These are phyloP conservation scores for Nephrotoma guestfalica DNA, from an alignment of 2,888 invertebrate species.

Conservation along the genomic window DNA sequence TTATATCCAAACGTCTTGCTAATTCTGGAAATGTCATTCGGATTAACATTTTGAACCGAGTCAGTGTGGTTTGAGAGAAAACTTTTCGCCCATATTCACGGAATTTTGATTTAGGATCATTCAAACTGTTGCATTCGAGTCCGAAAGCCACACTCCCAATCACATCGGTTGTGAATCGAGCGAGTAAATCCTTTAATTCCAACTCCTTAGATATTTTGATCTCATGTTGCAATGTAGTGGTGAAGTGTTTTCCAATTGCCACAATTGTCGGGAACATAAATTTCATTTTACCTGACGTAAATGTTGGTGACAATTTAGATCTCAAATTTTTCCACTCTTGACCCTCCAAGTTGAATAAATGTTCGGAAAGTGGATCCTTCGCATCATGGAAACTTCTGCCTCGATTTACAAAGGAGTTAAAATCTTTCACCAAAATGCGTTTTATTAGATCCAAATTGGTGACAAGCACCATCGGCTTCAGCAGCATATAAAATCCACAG, in stretches of 20 bases:
- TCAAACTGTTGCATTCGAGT: constrained; percentile 31
- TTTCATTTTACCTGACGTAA: constrained; percentile 36
- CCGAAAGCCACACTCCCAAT: constrained; percentile 37
- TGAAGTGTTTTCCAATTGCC: constrained; percentile 20
- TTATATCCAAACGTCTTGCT: constrained; percentile 15
- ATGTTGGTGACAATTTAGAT: constrained; percentile 32
- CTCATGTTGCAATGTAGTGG: constrained; percentile 9
- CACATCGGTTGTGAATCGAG: constrained; percentile 35
- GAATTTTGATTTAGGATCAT: constrained; percentile 27
- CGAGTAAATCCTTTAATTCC: constrained; percentile 32
- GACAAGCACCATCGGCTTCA: neutral
- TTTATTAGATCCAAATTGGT: constrained; percentile 20
- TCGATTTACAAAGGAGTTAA: constrained; percentile 26
- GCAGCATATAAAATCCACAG: neutral
- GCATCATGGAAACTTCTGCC: constrained; percentile 21
- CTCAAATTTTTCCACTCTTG: constrained; percentile 33
- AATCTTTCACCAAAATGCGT: constrained; percentile 25
- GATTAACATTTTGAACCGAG: constrained; percentile 12
- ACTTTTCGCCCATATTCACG: constrained; percentile 17
- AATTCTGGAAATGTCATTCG: constrained; percentile 14
- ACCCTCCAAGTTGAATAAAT: constrained; percentile 26
- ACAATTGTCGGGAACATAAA: constrained; percentile 30
- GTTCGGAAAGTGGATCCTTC: constrained; percentile 21
- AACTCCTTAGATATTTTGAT: constrained; percentile 17
- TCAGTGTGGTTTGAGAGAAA: constrained; percentile 13